Percentiles rank a stretch among this genome's conserved stretches.
phyloP scores from a whole-genome alignment of 1,140 invertebrate genomes.

The Nylanderia fulva region DNA sequence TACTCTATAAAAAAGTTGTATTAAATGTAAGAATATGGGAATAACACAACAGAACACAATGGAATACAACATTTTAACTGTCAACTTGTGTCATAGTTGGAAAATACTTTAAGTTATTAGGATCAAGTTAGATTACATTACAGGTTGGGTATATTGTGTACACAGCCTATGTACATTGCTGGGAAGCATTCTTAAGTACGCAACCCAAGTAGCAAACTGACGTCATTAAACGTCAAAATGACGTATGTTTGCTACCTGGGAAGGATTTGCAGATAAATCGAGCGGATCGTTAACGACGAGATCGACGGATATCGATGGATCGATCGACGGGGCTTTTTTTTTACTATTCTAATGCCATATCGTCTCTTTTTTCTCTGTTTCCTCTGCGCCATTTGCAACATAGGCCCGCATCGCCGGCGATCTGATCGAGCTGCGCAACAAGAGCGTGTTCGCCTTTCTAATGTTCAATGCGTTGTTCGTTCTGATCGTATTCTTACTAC shows the following conservation, averaged over 20 bases:
- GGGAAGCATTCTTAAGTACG: no score
- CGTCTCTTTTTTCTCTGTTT: slow-evolving; percentile 69
- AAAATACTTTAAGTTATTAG: no score
- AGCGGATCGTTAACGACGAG: slow-evolving; percentile 17
- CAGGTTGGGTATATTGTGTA: no score
- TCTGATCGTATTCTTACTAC: slow-evolving; percentile 98
- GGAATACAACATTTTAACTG: no score
- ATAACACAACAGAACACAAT: no score
- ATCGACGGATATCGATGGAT: slow-evolving; percentile 53
- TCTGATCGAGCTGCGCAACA: slow-evolving; percentile 97
- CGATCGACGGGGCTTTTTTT: slow-evolving; percentile 66
- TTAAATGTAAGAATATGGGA: neutral
- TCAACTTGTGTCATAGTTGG: no score
- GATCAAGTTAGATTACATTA: no score
- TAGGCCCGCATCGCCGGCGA: slow-evolving; percentile 95
- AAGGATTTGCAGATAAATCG: neutral
- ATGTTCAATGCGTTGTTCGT: slow-evolving; percentile 99
- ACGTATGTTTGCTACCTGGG: no score
- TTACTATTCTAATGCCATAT: slow-evolving; percentile 73
- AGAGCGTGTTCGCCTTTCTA: slow-evolving; percentile 98
- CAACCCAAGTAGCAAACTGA: no score
- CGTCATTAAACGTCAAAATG: no score
- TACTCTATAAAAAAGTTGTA: no score
- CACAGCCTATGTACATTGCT: no score
- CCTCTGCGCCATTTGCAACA: slow-evolving; percentile 84